Evolutionary conservation across 2,888 invertebrate species (phyloP).

Genomic region (Adelognathus sp.): DNA sequence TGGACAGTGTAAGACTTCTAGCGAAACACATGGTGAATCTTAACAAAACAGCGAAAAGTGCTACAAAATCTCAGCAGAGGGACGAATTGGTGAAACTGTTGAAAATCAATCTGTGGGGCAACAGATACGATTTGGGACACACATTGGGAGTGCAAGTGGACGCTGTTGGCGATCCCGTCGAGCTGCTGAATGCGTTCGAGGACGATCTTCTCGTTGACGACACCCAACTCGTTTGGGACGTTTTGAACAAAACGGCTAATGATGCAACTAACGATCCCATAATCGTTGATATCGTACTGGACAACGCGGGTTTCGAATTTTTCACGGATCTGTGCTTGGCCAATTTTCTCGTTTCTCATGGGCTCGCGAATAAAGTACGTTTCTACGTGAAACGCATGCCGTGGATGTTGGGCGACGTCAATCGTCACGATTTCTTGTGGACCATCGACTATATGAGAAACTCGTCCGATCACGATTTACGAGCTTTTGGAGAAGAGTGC

Average conservation of each 20-base stretch:
- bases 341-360: slow-evolving; percentile 87
- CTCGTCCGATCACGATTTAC: slow-evolving; percentile 71
- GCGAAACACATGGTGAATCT: slow-evolving; percentile 79
- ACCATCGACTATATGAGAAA: slow-evolving; percentile 82
- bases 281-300: slow-evolving; percentile 88
- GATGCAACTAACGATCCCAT: slow-evolving; percentile 77
- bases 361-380: slow-evolving; percentile 85
- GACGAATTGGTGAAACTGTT: slow-evolving; percentile 83
- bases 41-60: slow-evolving; percentile 71
- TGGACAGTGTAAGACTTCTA: slow-evolving; percentile 83
- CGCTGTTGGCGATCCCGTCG: slow-evolving; percentile 83
- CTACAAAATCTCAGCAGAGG: slow-evolving; percentile 79
- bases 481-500: slow-evolving; percentile 84
- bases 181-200: slow-evolving; percentile 83
- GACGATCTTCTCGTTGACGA: slow-evolving; percentile 85
- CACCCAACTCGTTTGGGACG: slow-evolving; percentile 83
- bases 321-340: slow-evolving; percentile 94
- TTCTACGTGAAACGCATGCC: slow-evolving; percentile 95
- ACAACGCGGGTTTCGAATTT: slow-evolving; percentile 97
- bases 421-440: slow-evolving; percentile 88
- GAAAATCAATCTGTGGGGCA: slow-evolving; percentile 94
- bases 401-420: slow-evolving; percentile 98
- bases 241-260: slow-evolving; percentile 73
- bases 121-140: slow-evolving; percentile 95
- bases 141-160: slow-evolving; percentile 87